A percentile compares a stretch with the other conserved stretches of the same genome.
Conservation (phyloP, 2,888 invertebrate genomes). For the Acanthoscelides obtectus region DNA sequence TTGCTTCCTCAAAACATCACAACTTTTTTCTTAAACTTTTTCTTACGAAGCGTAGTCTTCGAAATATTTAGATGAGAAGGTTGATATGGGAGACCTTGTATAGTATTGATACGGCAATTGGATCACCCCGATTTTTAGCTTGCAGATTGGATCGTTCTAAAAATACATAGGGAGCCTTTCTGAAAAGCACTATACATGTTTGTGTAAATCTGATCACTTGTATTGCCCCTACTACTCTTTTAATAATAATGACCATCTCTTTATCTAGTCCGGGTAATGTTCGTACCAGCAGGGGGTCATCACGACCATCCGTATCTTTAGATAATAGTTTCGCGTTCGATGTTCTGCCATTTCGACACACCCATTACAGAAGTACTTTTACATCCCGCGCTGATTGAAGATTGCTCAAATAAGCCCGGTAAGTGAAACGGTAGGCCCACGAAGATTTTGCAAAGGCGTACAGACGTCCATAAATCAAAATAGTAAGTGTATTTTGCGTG, state of each 20-base stretch:
- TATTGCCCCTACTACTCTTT: slow-evolving; percentile 5
- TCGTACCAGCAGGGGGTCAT: slow-evolving; percentile 12
- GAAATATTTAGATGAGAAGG: no score
- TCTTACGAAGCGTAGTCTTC: no score
- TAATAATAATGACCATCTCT: slow-evolving; percentile 12
- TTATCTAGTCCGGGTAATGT: slow-evolving; percentile 10
- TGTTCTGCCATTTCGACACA: slow-evolving; percentile 13
- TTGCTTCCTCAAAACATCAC: no score
- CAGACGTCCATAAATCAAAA: neutral
- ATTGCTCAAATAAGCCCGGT: neutral
- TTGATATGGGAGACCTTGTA: no score
- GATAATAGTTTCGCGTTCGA: slow-evolving; percentile 17
- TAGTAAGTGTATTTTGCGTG: neutral
- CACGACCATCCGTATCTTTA: slow-evolving; percentile 17
- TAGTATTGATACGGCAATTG: no score
- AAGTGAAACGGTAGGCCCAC: neutral
- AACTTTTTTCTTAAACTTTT: no score
- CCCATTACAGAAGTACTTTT: slow-evolving; percentile 10
- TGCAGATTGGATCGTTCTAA: no score
- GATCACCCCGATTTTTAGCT: no score
- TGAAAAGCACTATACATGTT: no score
- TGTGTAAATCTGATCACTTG: slow-evolving; percentile 3
- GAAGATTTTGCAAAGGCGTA: neutral
- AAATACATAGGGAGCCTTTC: no score
- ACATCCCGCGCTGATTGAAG: neutral